Evolutionary conservation across 1,140 invertebrate genomes (phyloP).

Genomic region (Marisa cornuarietis): DNA sequence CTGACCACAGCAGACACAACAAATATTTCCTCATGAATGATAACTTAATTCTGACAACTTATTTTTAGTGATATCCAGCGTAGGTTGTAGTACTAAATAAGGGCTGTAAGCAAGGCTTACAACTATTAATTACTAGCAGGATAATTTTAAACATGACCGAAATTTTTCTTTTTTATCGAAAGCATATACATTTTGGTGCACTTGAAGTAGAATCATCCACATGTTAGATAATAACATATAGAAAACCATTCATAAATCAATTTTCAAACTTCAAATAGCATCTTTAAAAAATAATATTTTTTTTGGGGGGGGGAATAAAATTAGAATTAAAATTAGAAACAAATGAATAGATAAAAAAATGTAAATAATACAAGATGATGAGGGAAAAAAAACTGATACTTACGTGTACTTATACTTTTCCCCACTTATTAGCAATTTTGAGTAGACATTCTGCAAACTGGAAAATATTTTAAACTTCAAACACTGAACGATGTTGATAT

Average conservation of each 20-base stretch:
- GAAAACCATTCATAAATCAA: neutral
- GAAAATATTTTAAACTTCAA: constrained; percentile 40
- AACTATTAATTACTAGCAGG: neutral
- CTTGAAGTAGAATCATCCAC: neutral
- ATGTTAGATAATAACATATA: neutral
- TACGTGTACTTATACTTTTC: constrained; percentile 84
- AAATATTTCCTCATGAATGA: no score
- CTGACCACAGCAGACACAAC: no score
- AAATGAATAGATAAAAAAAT: constrained; percentile 14
- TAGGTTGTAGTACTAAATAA: no score
- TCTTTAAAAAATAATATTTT: neutral
- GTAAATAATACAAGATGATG: neutral
- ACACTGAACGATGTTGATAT: no score
- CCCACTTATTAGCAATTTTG: constrained; percentile 83
- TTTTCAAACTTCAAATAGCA: no score
- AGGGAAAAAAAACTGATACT: constrained; percentile 63
- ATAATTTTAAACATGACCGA: neutral
- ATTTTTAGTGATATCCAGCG: no score
- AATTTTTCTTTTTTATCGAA: neutral
- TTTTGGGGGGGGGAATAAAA: no score
- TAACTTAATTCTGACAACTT: no score
- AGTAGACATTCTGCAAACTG: constrained; percentile 85
- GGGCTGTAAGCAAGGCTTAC: no score
- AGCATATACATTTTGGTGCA: neutral
- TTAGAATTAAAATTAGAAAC: neutral